phyloP scores from a whole-genome alignment of 2,797 vertebrate species.

The Muraenolepis orangiensis region DNA sequence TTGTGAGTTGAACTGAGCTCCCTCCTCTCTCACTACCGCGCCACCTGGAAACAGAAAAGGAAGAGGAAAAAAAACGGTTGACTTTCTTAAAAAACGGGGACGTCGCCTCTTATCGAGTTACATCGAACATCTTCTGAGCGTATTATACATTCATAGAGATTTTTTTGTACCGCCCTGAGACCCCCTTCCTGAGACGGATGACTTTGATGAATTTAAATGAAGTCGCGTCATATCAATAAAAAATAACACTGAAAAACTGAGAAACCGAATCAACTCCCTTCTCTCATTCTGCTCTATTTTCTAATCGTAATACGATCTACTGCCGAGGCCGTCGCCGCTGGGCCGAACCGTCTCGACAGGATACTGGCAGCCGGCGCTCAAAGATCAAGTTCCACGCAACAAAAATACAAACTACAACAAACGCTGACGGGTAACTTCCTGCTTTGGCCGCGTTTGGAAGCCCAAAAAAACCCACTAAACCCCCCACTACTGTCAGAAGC shows the following conservation, averaged over 20 bases:
- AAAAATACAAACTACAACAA: not conserved
- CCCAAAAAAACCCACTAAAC: constrained; percentile 33
- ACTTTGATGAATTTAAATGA: no score
- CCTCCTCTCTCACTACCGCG: constrained; percentile 48
- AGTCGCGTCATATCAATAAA: not conserved
- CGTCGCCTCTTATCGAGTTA: not conserved
- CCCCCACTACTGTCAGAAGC: constrained; percentile 53
- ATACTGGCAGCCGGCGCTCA: not conserved
- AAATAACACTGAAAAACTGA: no score
- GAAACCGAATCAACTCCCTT: no score
- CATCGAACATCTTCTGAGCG: not conserved
- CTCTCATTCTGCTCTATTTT: no score
- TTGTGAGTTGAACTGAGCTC: constrained; percentile 13
- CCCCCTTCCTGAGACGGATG: not conserved
- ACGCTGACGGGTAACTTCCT: not conserved
- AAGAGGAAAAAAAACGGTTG: constrained; percentile 7
- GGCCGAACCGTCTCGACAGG: not conserved
- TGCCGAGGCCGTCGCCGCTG: not conserved
- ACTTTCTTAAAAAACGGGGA: not conserved
- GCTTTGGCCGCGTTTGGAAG: not conserved
- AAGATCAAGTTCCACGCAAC: not conserved
- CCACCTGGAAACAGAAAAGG: constrained; percentile 59
- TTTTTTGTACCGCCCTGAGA: no score
- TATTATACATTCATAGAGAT: not conserved
- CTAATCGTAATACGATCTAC: not conserved